Evolutionary conservation across 92 coral and sea anemone genomes (phyloP), one percentile per base, ranked within the genome.

Genomic region (Parazoanthus darwini): DNA sequence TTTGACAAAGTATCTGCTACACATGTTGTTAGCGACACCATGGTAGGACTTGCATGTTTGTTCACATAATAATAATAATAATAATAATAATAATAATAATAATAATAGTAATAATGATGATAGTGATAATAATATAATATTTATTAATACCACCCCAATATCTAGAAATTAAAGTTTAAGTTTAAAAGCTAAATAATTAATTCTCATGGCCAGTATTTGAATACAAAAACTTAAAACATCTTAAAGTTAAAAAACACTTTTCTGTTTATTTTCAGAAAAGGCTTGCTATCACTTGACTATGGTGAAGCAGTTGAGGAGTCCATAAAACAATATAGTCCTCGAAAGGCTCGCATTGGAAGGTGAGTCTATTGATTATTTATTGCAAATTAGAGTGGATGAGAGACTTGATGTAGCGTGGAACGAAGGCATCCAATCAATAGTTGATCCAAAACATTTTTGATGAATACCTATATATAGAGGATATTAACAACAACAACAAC

Each of bases 281-380:
- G 83, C 20, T 48, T 50, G 48, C 38, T 89, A 16, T 44, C 85
- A 0, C 86, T 96, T 73, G 93, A 92, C 29, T 96, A 91, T 90
- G 96, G 97, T 29, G 93, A 92, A 74, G 93, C 92, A 43, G 97
- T 95, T 39, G 98, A 96, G 72, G 94, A 93, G 85, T 78, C 94
- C 29, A 82, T 96, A 22, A 88, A 89, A 25, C 89, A 88, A 35
- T 90, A 92, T 59, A 86, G 86, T 79, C 99, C 99, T 6, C 65
- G 83, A 59, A 92, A 51, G 82, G 95, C 95, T 14, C 81, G 75
- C 58, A 36, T 92, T 39, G 99, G 99, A 82, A 94, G 98, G 99
- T 96, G 59, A 72, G 87, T 44, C 36, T 78, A 46, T 7, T 33
- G 70, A 39, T 36, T 29, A 33, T 25, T 66, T 63, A n/a, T 36